These are phyloP conservation scores for Mus pahari DNA, from an alignment of 2,113 vertebrate genomes.

Conservation along the genomic window DNA sequence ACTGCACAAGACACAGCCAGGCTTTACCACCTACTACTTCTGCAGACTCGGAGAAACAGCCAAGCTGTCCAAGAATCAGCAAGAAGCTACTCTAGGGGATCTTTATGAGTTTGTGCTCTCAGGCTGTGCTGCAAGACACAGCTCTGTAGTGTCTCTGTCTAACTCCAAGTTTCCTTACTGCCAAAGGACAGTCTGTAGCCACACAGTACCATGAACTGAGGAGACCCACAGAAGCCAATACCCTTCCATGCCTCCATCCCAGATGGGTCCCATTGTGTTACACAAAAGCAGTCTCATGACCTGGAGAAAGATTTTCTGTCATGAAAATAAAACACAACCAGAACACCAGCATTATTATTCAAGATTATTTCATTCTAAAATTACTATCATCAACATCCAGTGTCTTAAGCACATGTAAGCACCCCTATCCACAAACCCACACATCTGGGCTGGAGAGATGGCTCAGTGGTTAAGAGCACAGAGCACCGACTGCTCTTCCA, in stretches of 20 bases:
- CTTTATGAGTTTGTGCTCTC: background rate
- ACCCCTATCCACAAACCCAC: background rate
- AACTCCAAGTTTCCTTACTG: background rate
- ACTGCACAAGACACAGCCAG: conserved; percentile 10
- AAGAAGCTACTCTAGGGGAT: background rate
- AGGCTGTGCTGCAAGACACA: rapidly evolving
- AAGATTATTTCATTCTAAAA: background rate
- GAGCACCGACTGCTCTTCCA: no score
- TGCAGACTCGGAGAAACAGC: conserved; percentile 6
- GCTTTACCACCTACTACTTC: conserved; percentile 30
- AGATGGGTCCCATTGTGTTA: background rate
- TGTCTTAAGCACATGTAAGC: background rate
- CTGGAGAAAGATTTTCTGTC: background rate
- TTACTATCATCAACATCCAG: background rate
- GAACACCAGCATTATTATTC: background rate
- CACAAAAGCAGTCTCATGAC: background rate
- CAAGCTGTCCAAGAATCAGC: conserved; percentile 1
- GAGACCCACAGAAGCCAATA: background rate
- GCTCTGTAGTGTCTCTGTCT: background rate
- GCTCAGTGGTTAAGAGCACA: no score
- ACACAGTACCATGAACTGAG: rapidly evolving
- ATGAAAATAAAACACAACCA: no score
- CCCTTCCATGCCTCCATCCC: background rate
- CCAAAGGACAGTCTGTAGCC: background rate
- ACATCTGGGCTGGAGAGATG: no score